Evolutionary conservation across 2,113 vertebrate genomes (phyloP), one percentile per base, ranked within the genome.

Genomic region (Actinemys pallida): DNA sequence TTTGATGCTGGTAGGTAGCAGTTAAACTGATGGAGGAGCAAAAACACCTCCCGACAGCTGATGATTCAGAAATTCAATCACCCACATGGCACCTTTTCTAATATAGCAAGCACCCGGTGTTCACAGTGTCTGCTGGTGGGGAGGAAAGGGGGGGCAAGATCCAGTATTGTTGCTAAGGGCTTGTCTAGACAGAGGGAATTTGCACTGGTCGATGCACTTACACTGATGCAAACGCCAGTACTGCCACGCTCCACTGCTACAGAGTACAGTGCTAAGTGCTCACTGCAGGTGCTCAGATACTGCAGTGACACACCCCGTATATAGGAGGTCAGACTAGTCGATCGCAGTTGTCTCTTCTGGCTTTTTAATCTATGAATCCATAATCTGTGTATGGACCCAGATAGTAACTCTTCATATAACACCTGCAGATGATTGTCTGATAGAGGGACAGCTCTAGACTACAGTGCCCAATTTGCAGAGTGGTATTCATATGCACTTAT

Each of bases 1-100:
- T 83, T 72, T 83, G 92, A 90, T 86, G 86, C 94, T n/a, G 81
- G 86, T 81, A 95, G 89, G 95, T 57, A 93, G 93, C 82, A 75
- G 49, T 47, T 87, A 29, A 87, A 54, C 59, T 14, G n/a, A 81
- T 31, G 17, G 90, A 87, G 65, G 72, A 53, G 81, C 10, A 86
- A 59, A 87, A 89, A 57, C 0, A 4, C 65, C 86, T 94, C 86
- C 78, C 16, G 6, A 4, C 0, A 4, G 85, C 3, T 11, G 19
- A 57, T 45, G 86, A 90, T 47, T 94, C 79, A 94, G 83, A 89
- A 53, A 78, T 52, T 53, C 72, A 35, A 45, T 56, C 56, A 81
- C 12, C 79, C 16, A 6, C 4, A 0, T 1, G 35, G 50, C 56
- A 50, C 14, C 62, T 87, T 31, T 49, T 56, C 24, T 65, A 1